Base-by-base conservation (phyloP, 2,888 invertebrate genomes). In the Anthoptus insignis region DNA sequence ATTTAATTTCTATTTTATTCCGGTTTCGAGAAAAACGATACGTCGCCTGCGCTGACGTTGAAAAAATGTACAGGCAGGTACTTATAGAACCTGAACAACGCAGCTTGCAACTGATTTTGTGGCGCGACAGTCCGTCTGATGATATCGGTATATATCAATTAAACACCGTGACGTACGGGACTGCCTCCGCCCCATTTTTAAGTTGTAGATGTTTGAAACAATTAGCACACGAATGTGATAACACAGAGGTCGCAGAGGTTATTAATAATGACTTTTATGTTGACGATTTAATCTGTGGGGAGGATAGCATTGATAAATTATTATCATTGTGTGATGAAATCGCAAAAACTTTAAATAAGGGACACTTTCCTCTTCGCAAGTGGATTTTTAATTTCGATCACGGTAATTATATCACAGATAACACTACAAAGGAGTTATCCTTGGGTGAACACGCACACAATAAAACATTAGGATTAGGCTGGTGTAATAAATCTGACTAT, bases 161-260 rank as follows among this genome's bases (percentile, higher is more conserved):
- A 24, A 69, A 66, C 13, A 72, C 70, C 0, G 68, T 73, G 0
- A 71, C 71, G 7, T 74, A 69, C 53, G 74, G 71, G 13, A 65
- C 64, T 16, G 58, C 68, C 1, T 64, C 71, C 14, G 71, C 73
- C 7, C 74, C 75, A 2, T 75, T 56, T 39, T 49, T 75, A 16
- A 72, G 70, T 14, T 68, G 65, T 8, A 50, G 71, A n/a, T 71
- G 69, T 8, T 24, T 74, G 8, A 58, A 68, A 49, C 70, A 70
- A 53, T 24, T 76, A 6, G 72, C 72, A 0, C 13, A 56, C 2
- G 75, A 76, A 19, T 69, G 76, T 24, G 37, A 59, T 34, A 50
- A 67, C 56, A 19, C 27, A 4, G 50, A n/a, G 8, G 34, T 56
- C 13, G 57, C 61, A 39, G 65, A 60, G 54, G 71, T 59, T 8